A percentile compares a stretch with the other conserved stretches of the same genome.
Evolutionary conservation across 2,888 invertebrate species (phyloP).

Genomic region (Rhingia campestris): DNA sequence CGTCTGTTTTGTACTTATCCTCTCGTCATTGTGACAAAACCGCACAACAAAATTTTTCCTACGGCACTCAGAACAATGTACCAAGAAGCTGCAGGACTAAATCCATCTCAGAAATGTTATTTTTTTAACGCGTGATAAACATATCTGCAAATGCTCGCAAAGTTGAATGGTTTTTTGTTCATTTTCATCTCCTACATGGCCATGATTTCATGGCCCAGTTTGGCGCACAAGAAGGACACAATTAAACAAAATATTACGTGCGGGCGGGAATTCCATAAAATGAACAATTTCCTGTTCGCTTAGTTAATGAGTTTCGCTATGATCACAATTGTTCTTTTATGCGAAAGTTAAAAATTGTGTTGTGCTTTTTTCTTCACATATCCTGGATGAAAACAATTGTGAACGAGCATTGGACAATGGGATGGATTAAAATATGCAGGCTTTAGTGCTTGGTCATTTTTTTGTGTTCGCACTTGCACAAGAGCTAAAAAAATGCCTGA

Average conservation of each 20-base stretch:
- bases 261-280: slow-evolving; percentile 26
- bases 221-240: slow-evolving; percentile 49
- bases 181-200: slow-evolving; percentile 46
- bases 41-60: slow-evolving; percentile 48
- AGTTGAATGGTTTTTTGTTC: slow-evolving; percentile 44
- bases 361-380: slow-evolving; percentile 9
- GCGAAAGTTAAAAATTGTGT: slow-evolving; percentile 27
- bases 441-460: slow-evolving; percentile 42
- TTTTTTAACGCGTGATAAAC: slow-evolving; percentile 24
- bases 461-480: slow-evolving; percentile 5
- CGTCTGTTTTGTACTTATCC: slow-evolving; percentile 29
- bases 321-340: slow-evolving; percentile 45
- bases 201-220: slow-evolving; percentile 70
- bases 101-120: slow-evolving; percentile 3
- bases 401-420: slow-evolving; percentile 46
- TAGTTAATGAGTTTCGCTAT: slow-evolving; percentile 67
- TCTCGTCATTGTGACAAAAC: slow-evolving; percentile 46
- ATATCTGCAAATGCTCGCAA: slow-evolving; percentile 15
- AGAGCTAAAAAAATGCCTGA: background rate
- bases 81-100: slow-evolving; percentile 27
- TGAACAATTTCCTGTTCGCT: slow-evolving; percentile 71
- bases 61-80: slow-evolving; percentile 40
- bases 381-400: slow-evolving; percentile 36
- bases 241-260: slow-evolving; percentile 44
- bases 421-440: slow-evolving; percentile 48